A percentile compares a stretch with the other conserved stretches of the same genome.
phyloP scores from a whole-genome alignment of 2,113 vertebrate genomes.

The Ginglymostoma cirratum region DNA sequence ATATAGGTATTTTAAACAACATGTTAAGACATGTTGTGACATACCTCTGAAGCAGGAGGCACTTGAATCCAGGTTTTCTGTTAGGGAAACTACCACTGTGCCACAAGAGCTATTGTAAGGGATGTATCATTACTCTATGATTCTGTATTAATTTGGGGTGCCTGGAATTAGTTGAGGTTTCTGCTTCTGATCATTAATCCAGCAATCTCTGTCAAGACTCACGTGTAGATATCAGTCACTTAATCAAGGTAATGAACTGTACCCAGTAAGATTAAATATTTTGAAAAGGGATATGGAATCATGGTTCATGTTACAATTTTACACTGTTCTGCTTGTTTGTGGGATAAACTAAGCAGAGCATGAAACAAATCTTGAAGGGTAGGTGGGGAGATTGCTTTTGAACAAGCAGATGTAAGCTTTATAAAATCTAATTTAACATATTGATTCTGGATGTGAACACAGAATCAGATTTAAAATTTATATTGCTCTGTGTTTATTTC shows the following conservation, averaged over 20 bases:
- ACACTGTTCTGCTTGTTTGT: not conserved
- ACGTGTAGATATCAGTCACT: not conserved
- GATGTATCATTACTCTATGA: not conserved
- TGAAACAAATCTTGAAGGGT: not conserved
- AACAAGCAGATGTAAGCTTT: too few species aligned
- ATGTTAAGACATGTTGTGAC: too few species aligned
- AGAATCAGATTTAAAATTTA: not conserved
- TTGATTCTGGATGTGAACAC: not conserved
- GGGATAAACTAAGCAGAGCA: not conserved
- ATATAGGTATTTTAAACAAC: too few species aligned
- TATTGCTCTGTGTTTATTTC: slow-evolving; percentile 39
- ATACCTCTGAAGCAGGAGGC: too few species aligned
- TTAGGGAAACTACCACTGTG: too few species aligned
- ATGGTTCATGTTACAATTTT: not conserved
- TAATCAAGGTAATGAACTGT: not conserved
- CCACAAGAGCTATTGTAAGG: not conserved
- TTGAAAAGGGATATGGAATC: not conserved
- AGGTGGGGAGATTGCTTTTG: not conserved
- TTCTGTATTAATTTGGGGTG: not conserved
- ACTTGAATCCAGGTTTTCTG: too few species aligned
- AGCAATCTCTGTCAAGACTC: not conserved
- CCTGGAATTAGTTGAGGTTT: not conserved
- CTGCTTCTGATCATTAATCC: not conserved
- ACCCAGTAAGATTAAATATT: not conserved
- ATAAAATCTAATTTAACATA: not conserved